Evolutionary conservation across 2,888 invertebrate species (phyloP), one percentile per base, ranked within the genome.

Genomic region (Cerastoderma edule): DNA sequence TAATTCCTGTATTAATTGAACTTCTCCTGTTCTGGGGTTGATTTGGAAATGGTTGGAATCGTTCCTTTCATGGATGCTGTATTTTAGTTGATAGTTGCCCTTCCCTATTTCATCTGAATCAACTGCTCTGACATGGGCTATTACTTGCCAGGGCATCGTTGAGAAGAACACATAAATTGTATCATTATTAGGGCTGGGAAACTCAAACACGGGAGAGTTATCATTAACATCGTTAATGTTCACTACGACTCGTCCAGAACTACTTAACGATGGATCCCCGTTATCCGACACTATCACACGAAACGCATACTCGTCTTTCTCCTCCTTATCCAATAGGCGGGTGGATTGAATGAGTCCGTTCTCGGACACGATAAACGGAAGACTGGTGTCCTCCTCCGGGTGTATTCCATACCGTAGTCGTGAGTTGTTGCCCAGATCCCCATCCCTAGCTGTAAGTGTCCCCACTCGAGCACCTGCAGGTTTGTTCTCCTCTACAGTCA

Each of bases 201-300:
- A 89, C 1, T 72, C 50, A 35, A 91, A 85, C n/a, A 74, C 66
- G 1, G 91, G 91, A 6, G 84, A 71, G 63, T 89, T 86, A 75
- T 91, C 91, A 78, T 91, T 91, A n/a, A 84, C 84, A 72, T 91
- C 91, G 0, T 76, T 75, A 2, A 91, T 84, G 54, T 64, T 73
- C 19, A 86, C 75, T 8, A 78, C 54, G 0, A 86, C 83, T n/a
- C 22, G 67, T 13, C 75, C 83, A 6, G 79, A 72, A 66, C 75
- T 72, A 54, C 78, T 82, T 13, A 75, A 46, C 0, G 81, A 75
- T 28, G 74, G 77, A 6, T 32, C 44, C 24, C 86, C 86, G 19
- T 72, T 77, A 67, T 86, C 86, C 16, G 65, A 77, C 0, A 78
- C 86, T 50, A 83, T 57, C 1, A 86, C 78, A 22, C 76, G 71